Base-by-base conservation (phyloP, 2,888 invertebrate species). In the Metalampra italica region DNA sequence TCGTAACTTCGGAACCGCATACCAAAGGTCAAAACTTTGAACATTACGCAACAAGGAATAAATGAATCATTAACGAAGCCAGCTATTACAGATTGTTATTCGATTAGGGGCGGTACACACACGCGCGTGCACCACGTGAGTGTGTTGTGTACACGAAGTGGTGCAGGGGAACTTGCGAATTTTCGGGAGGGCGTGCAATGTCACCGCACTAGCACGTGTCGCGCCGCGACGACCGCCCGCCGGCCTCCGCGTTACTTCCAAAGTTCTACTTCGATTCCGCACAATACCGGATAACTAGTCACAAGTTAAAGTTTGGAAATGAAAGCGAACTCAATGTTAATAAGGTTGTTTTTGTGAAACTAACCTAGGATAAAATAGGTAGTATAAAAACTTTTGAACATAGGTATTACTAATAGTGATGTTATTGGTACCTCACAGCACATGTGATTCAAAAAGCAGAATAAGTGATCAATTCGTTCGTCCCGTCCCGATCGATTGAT, bases 171-270 rank as follows among this genome's bases (percentile, higher is more conserved):
- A 68, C 61, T 70, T 59, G 77, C 75, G 77, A 79, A 78, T 82
- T 85, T 85, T 77, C 82, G 75, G 72, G 70, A 71, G 69, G 72
- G 75, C 71, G 71, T 82, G 81, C 78, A 76, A 54, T 77, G 76
- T 76, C 74, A 68, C 81, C 75, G 74, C 87, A 88, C 79, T 82
- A 83, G 63, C 80, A 86, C 80, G 81, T 82, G 79, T 68, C 78
- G 67, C 78, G 84, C 66, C 85, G 86, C 79, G 82, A 69, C 59
- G 85, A 73, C 68, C 84, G 83, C n/a, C 68, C 84, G 22, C 85
- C 78, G 60, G 82, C 78, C 75, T 80, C 76, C 74, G 79, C 83
- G 80, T 72, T 78, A 74, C 55, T 11, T 71, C 64, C 62, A 57
- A 74, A 78, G 66, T 45, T 59, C 59, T 49, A 49, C 29, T 63